Base-by-base conservation (phyloP, 2,888 invertebrate species). In the Tetranychus truncatus region DNA sequence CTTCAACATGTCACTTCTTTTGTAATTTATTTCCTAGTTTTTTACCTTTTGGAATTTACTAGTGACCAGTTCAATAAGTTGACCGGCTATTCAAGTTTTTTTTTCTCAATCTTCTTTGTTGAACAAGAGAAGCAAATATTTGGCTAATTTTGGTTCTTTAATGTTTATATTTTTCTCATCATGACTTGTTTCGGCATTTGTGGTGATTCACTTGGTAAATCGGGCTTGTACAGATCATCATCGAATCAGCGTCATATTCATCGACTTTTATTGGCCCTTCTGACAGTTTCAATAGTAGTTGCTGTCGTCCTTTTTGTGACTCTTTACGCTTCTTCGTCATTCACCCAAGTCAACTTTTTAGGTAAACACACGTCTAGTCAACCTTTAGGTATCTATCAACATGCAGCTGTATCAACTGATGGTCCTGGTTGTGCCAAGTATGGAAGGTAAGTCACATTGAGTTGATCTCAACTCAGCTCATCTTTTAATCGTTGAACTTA, bases 361-460 rank as follows among this genome's bases (percentile, higher is more conserved):
- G 15, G 44, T 2, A 20, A 72, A 24, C 15, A 34, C 11, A 24
- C 6, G 9, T 55, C 73, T 18, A 18, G 20, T 55, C 18, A 44
- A 73, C 73, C 46, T n/a, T 73, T 75, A 45, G 71, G 71, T 46
- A 34, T 46, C 15, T 74, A 71, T n/a, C n/a, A n/a, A 21, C 45
- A 55, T 20, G 77, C 78, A 15, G 78, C 75, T 9, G 75, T 78
- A 1, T 46, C 76, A 15, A 71, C 78, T 11, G 78, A 78, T 72
- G 78, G 75, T 9, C 34, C 69, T 24, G 75, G 74, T 18, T 78
- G 78, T 69, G 78, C 78, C 1, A 65, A 75, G 11, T 77, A 78
- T 4, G 78, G 78, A 34, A 77, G 73, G 78, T 78, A 75, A 75
- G 77, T 74, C 44, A 21, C 8, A 15, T n/a, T 72, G 44, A 67